phyloP scores from a whole-genome alignment of 2,797 vertebrate species.

The Enteromius afrohamiltoni region DNA sequence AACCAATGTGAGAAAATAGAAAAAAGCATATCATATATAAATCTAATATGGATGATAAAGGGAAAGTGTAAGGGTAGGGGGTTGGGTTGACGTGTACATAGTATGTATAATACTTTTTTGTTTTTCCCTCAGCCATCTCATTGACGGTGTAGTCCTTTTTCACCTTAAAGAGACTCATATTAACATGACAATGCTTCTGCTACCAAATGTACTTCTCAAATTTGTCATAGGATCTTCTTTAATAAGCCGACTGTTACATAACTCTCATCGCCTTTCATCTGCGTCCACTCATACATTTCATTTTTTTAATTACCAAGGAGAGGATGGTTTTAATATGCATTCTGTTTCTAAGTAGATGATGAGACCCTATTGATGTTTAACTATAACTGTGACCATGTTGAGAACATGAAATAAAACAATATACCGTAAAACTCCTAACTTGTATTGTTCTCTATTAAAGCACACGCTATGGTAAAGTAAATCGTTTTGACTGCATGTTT shows the following conservation, averaged over 20 bases:
- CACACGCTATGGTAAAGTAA: not conserved
- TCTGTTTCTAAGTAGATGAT: slow-evolving; percentile 88
- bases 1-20: slow-evolving; percentile 61
- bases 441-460: slow-evolving; percentile 35
- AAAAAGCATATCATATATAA: slow-evolving; percentile 61
- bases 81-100: slow-evolving; percentile 80
- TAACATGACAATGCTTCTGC: slow-evolving; percentile 74
- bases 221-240: slow-evolving; percentile 76
- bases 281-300: slow-evolving; percentile 75
- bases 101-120: slow-evolving; percentile 82
- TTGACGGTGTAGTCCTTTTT: slow-evolving; percentile 73
- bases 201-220: slow-evolving; percentile 72
- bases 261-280: slow-evolving; percentile 73
- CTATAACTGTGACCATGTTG: slow-evolving; percentile 93
- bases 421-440: slow-evolving; percentile 68
- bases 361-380: slow-evolving; percentile 87
- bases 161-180: slow-evolving; percentile 71
- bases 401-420: slow-evolving; percentile 91
- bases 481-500: slow-evolving; percentile 3
- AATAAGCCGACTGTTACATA: slow-evolving; percentile 77
- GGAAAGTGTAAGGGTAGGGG: slow-evolving; percentile 56
- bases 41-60: slow-evolving; percentile 56
- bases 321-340: slow-evolving; percentile 88
- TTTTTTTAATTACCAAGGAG: slow-evolving; percentile 78
- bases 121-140: slow-evolving; percentile 75